These are phyloP conservation scores for Procambarus clarkii DNA, from an alignment of 1,140 invertebrate genomes.

Conservation along the genomic window DNA sequence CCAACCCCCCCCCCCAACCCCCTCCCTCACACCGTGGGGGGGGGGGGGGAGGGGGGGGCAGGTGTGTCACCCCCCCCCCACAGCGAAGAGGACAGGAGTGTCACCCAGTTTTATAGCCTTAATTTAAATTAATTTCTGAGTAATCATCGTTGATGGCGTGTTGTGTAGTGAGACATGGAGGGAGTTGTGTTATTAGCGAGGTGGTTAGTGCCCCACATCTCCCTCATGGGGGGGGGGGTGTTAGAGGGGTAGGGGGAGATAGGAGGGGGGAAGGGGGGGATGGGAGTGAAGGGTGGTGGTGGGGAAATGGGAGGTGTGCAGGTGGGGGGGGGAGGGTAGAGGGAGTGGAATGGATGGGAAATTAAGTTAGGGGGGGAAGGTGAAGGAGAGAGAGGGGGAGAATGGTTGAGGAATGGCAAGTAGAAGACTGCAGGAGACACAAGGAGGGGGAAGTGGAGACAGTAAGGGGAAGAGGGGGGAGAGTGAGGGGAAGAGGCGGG, in stretches of 20 bases:
- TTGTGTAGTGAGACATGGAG: neutral
- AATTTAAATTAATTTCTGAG: neutral
- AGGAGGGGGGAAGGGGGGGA: neutral
- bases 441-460: neutral
- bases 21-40: no score
- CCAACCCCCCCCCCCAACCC: no score
- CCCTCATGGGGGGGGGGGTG: neutral
- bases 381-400: neutral
- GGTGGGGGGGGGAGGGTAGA: neutral
- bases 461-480: neutral
- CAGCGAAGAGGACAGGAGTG: neutral
- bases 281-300: no score
- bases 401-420: neutral
- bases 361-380: neutral
- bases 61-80: neutral
- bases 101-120: neutral
- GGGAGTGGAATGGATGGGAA: neutral
- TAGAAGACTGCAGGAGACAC: neutral
- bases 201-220: neutral
- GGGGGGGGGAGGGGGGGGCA: no score
- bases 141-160: slow-evolving; percentile 6
- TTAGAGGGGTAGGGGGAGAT: no score
- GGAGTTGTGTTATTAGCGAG: neutral
- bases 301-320: neutral
- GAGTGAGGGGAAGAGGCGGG: neutral